Conservation (phyloP, 2,797 vertebrate genomes). For the Parauchenoglanis punctatus region DNA sequence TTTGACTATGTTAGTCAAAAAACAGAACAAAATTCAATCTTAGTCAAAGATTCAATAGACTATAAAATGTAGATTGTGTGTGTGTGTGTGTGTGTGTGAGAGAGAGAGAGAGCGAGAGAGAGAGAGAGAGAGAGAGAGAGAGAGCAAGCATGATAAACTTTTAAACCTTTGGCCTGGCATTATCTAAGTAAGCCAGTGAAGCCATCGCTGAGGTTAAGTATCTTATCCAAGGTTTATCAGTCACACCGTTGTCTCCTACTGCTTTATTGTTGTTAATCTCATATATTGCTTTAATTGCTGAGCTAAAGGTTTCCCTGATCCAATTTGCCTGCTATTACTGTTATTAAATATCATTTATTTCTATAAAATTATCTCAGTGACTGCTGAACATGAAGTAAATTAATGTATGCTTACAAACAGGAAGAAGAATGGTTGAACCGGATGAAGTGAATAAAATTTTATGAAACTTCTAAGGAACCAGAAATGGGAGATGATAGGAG, state of each 20-base stretch:
- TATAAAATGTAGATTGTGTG: background rate
- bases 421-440: background rate
- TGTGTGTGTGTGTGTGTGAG: background rate
- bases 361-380: background rate
- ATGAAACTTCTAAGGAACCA: background rate
- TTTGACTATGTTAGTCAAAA: background rate
- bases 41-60: background rate
- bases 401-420: background rate
- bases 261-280: constrained; percentile 13
- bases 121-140: no score
- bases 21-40: background rate
- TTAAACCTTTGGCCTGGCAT: constrained; percentile 31
- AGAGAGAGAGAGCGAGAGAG: no score
- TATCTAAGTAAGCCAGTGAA: constrained; percentile 16
- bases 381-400: background rate
- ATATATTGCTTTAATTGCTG: background rate
- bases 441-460: background rate
- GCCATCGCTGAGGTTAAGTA: background rate
- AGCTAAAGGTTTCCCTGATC: background rate
- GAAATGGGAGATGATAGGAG: background rate
- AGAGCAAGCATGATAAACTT: background rate
- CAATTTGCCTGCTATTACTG: background rate
- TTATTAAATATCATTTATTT: constrained; percentile 1
- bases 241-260: background rate
- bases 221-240: constrained; percentile 20